Evolutionary conservation across 2,888 invertebrate species (phyloP).

Genomic region (Helicoverpa assulta): DNA sequence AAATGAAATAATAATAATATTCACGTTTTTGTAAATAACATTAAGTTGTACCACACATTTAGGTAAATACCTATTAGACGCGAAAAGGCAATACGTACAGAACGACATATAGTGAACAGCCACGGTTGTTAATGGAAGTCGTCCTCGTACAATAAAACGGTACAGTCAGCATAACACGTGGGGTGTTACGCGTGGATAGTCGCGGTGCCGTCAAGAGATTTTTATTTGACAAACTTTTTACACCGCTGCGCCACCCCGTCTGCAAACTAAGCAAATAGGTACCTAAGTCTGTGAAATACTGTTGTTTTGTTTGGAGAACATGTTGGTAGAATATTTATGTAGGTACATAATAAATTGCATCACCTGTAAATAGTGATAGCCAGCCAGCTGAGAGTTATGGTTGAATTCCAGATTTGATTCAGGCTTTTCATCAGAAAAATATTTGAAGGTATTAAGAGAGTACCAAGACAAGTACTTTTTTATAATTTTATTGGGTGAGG

Average conservation of each 20-base stretch:
- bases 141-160: constrained; percentile 73
- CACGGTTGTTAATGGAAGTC: constrained; percentile 58
- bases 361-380: too few relatives aligned
- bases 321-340: background rate
- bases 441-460: too few relatives aligned
- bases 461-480: too few relatives aligned
- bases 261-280: constrained; percentile 86
- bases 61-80: background rate
- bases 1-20: background rate
- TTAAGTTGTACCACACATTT: background rate
- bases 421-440: too few relatives aligned
- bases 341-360: too few relatives aligned
- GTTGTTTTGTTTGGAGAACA: constrained; percentile 29
- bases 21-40: too few relatives aligned
- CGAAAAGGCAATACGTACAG: background rate
- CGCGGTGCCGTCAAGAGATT: constrained; percentile 78
- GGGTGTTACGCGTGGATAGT: constrained; percentile 78
- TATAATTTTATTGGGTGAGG: too few relatives aligned
- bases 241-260: constrained; percentile 80
- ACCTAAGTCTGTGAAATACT: constrained; percentile 74
- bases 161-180: constrained; percentile 80
- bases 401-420: background rate
- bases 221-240: constrained; percentile 88
- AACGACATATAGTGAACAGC: constrained; percentile 10
- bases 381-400: background rate